Evolutionary conservation across 2,888 invertebrate genomes (phyloP).

Genomic region (Peribatodes rhomboidaria): DNA sequence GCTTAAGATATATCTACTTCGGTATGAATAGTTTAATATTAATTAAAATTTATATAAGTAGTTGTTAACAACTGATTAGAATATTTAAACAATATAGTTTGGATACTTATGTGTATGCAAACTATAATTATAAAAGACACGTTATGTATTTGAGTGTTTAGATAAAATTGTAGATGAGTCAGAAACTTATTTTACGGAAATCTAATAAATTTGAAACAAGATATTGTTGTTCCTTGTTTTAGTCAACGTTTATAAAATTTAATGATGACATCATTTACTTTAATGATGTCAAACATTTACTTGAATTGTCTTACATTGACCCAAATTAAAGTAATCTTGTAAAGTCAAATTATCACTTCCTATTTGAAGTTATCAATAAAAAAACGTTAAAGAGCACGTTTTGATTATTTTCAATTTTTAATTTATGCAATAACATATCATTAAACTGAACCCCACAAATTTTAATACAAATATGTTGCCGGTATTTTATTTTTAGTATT

Average conservation of each 20-base stretch:
- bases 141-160: background rate
- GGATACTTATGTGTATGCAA: background rate
- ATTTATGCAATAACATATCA: background rate
- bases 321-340: slow-evolving; percentile 56
- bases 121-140: background rate
- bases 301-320: slow-evolving; percentile 59
- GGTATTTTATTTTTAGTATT: background rate
- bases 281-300: slow-evolving; percentile 34
- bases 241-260: background rate
- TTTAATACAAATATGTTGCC: background rate
- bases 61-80: slow-evolving; percentile 2
- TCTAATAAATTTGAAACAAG: slow-evolving; percentile 2
- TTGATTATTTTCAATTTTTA: background rate
- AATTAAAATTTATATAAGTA: background rate
- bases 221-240: slow-evolving; percentile 12
- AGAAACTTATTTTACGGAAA: slow-evolving; percentile 11
- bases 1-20: slow-evolving; percentile 13
- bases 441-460: too few species aligned
- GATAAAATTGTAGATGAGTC: background rate
- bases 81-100: background rate
- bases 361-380: slow-evolving; percentile 45
- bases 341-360: slow-evolving; percentile 60
- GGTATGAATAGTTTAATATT: slow-evolving; percentile 6
- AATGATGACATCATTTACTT: slow-evolving; percentile 33
- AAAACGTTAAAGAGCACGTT: slow-evolving; percentile 20